Evolutionary conservation across 1,140 invertebrate genomes (phyloP).

Genomic region (Trachymyrmex cornetzi): DNA sequence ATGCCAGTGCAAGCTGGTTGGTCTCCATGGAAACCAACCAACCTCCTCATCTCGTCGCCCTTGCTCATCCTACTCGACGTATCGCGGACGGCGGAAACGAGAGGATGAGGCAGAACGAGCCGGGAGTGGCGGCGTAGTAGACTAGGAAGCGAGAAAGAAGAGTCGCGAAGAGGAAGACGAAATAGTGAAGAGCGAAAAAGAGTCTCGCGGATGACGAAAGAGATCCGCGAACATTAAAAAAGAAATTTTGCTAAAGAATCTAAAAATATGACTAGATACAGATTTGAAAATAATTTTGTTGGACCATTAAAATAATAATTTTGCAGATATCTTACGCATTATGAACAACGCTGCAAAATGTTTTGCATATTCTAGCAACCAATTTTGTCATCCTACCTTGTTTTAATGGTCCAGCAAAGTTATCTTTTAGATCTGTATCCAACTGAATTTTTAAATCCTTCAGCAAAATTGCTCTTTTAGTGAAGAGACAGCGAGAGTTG

Average conservation of each 20-base stretch:
- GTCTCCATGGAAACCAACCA: slow-evolving; percentile 78
- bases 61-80: slow-evolving; percentile 61
- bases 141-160: slow-evolving; percentile 29
- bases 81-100: slow-evolving; percentile 53
- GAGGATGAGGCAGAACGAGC: slow-evolving; percentile 33
- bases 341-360: no score
- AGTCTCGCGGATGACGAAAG: slow-evolving; percentile 19
- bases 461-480: no score
- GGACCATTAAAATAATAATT: no score
- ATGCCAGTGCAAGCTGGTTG: slow-evolving; percentile 69
- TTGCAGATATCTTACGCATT: no score
- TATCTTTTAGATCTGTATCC: no score
- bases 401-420: no score
- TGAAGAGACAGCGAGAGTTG: not conserved
- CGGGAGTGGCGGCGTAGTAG: slow-evolving; percentile 5
- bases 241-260: no score
- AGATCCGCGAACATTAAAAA: not conserved
- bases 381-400: no score
- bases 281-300: no score
- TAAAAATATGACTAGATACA: no score
- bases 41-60: slow-evolving; percentile 70
- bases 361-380: no score
- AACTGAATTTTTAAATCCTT: no score
- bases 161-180: slow-evolving; percentile 20
- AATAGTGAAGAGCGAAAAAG: slow-evolving; percentile 35